These are phyloP conservation scores for Drosophila ananassae DNA, from an alignment of 1,140 invertebrate species.

Conservation along the genomic window DNA sequence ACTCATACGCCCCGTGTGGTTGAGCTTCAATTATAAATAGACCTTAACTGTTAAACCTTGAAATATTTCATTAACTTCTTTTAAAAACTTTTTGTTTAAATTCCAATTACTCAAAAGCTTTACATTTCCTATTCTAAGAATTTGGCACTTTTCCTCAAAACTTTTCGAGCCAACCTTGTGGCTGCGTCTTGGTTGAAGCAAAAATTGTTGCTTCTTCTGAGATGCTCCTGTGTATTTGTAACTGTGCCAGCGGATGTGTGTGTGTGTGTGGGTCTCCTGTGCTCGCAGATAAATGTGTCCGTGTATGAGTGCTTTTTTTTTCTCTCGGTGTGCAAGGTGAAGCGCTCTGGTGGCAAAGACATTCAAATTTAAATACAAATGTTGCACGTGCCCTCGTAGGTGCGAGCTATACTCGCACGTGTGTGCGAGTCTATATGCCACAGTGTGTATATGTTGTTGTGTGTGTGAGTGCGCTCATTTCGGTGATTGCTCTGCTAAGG, in stretches of 20 bases:
- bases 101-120: background rate
- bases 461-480: constrained; percentile 68
- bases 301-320: constrained; percentile 2
- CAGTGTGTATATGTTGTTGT: background rate
- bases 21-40: background rate
- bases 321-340: constrained; percentile 38
- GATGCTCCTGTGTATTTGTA: constrained; percentile 5
- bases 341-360: constrained; percentile 45
- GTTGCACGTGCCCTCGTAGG: constrained; percentile 69
- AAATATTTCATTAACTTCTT: too few relatives aligned
- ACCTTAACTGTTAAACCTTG: too few relatives aligned
- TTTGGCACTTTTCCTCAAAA: constrained; percentile 16
- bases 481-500: constrained; percentile 70
- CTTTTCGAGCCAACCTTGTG: constrained; percentile 54
- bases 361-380: constrained; percentile 83
- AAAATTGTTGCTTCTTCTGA: constrained; percentile 58
- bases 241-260: background rate
- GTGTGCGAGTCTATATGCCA: constrained; percentile 5
- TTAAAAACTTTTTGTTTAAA: background rate
- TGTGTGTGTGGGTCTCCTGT: constrained; percentile 11
- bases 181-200: constrained; percentile 14
- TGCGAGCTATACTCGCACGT: constrained; percentile 24
- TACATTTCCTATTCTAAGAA: background rate
- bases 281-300: constrained; percentile 3
- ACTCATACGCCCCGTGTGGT: background rate